phyloP scores from a whole-genome alignment of 2,113 vertebrate species.

The Centropristis striata region DNA sequence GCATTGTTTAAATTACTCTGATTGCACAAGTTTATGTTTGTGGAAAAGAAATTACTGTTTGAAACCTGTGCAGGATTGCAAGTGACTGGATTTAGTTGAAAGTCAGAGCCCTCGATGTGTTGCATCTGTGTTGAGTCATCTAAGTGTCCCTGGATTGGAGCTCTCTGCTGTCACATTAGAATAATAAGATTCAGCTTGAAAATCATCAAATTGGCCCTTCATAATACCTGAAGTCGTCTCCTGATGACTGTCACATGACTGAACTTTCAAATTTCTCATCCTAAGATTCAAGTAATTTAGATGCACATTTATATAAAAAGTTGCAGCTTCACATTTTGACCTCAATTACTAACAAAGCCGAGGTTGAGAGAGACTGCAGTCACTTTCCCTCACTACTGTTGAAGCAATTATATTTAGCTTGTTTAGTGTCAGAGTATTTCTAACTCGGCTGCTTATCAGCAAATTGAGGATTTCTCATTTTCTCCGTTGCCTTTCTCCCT shows the following conservation, averaged over 20 bases:
- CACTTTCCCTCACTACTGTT: constrained; percentile 12
- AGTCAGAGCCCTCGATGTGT: neutral
- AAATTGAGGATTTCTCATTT: constrained; percentile 51
- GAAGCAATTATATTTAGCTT: constrained; percentile 49
- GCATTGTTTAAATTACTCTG: neutral
- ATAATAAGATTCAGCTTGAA: neutral
- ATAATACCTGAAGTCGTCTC: neutral
- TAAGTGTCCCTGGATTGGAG: neutral
- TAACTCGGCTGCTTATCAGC: constrained; percentile 51
- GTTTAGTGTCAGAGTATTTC: constrained; percentile 39
- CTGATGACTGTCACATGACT: neutral
- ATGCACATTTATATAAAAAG: neutral
- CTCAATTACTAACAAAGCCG: constrained; percentile 38
- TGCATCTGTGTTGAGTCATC: neutral
- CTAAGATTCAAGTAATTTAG: constrained; percentile 9
- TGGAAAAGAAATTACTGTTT: neutral
- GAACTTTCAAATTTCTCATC: neutral
- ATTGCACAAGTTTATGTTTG: neutral
- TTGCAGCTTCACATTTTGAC: constrained; percentile 23
- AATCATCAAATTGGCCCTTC: neutral
- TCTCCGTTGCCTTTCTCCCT: constrained; percentile 9
- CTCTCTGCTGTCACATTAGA: neutral
- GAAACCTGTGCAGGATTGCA: neutral
- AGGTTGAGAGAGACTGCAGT: constrained; percentile 25
- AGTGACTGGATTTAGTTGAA: neutral